Evolutionary conservation across 2,113 vertebrate genomes (phyloP).

Genomic region (Toxotes chatareus): DNA sequence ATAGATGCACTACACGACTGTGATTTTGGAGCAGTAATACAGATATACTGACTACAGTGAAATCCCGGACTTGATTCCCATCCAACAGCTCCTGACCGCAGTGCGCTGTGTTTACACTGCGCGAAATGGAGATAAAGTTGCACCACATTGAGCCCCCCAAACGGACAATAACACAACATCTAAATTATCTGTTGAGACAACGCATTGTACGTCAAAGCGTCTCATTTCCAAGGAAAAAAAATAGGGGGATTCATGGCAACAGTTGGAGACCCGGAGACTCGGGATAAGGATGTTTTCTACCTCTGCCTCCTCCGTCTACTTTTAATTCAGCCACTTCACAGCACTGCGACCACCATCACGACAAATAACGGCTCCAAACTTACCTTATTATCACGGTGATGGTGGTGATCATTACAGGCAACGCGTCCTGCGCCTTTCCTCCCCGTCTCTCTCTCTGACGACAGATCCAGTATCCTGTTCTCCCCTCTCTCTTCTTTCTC

Average conservation of each 20-base stretch:
- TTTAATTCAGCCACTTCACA: conserved; percentile 25
- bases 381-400: conserved; percentile 64
- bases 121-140: conserved; percentile 77
- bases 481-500: conserved; percentile 24
- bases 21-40: conserved; percentile 31
- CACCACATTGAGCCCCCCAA: conserved; percentile 34
- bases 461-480: conserved; percentile 58
- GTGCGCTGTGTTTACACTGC: conserved; percentile 79
- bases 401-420: conserved; percentile 42
- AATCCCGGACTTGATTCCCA: conserved; percentile 55
- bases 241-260: conserved; percentile 71
- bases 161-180: conserved; percentile 9
- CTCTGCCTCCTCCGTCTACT: conserved; percentile 25
- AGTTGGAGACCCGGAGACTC: conserved; percentile 76
- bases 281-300: conserved; percentile 39
- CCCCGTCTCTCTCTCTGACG: conserved; percentile 52
- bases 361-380: conserved; percentile 51
- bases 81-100: conserved; percentile 75
- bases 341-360: not conserved
- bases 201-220: not conserved
- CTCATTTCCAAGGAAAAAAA: not conserved
- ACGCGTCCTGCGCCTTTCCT: conserved; percentile 66
- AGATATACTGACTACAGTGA: conserved; percentile 11
- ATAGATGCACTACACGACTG: not conserved
- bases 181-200: not conserved